Base-by-base conservation (phyloP, 1,140 invertebrate genomes). In the Drosophila equinoxialis region DNA sequence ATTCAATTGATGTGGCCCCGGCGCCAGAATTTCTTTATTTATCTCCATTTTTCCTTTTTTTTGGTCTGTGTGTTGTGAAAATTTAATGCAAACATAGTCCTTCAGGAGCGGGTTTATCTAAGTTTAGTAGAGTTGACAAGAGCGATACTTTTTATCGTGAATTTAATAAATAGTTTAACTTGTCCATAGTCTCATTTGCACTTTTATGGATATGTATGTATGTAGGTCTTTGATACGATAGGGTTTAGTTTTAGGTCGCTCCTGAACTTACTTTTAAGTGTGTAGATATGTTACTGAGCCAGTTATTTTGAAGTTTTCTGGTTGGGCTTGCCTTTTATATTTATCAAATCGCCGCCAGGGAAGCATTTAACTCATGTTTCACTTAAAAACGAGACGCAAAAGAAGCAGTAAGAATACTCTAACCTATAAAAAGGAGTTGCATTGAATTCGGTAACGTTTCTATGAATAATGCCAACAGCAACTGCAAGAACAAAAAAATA, bases 271-370 rank as follows among this genome's bases (percentile, higher is more conserved):
- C 42, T 60, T 74, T 70, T 55, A 8, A 2, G 14, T 17, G 14
- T 48, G 51, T 66, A 37, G 41, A 13, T 60, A 54, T 67, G 60
- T 26, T 26, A 11, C 10, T 13, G 42, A 37, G 68, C 39, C n/a
- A 63, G 26, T 37, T 64, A 55, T 51, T 26, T 67, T 79, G 39
- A 64, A 80, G 83, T 76, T 76, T 23, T 51, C 45, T 51, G 55
- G 62, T 23, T 63, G 67, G 61, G 62, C 73, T 62, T 71, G 77
- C 72, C 77, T 89, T 87, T 87, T 89, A 89, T 87, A 77, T 77
- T 77, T 87, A 87, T 87, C 80, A 80, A 87, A 87, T 89, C 71
- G 83, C 84, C 83, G 77, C 83, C 83, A 77, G 84, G 83, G 83
- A 73, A 87, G 69, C 83, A 87, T 87, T 87, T 89, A 89, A 79